These are phyloP conservation scores for Acanthosepion esculentum DNA, from an alignment of 2,888 invertebrate genomes.

Conservation along the genomic window DNA sequence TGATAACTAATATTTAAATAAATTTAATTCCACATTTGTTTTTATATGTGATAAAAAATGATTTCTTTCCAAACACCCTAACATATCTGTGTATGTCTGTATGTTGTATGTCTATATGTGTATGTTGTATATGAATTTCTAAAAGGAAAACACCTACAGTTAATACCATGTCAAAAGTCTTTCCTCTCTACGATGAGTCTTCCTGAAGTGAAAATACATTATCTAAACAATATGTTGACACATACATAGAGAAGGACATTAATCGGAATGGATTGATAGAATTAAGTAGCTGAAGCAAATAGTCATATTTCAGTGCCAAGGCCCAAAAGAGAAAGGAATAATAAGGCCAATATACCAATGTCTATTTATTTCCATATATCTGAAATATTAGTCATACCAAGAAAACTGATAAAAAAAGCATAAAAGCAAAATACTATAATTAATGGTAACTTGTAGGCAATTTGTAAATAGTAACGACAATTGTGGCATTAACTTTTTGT, in stretches of 20 bases:
- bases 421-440: neutral
- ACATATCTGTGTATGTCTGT: neutral
- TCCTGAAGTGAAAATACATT: neutral
- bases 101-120: neutral
- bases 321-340: neutral
- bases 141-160: too few relatives aligned
- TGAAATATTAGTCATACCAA: neutral
- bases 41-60: too few relatives aligned
- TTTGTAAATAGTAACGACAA: neutral
- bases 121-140: neutral
- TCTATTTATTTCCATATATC: neutral
- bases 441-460: neutral
- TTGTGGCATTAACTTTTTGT: neutral
- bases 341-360: neutral
- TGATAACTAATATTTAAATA: too few relatives aligned
- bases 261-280: neutral
- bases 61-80: too few relatives aligned
- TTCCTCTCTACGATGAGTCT: neutral
- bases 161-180: neutral
- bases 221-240: neutral
- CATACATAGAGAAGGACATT: neutral
- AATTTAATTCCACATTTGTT: too few relatives aligned
- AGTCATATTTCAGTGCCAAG: neutral
- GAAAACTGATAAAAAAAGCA: neutral
- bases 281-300: neutral